Percentiles rank a stretch among this genome's conserved stretches.
phyloP scores from a whole-genome alignment of 2,113 vertebrate species.

The Serilophus lunatus region DNA sequence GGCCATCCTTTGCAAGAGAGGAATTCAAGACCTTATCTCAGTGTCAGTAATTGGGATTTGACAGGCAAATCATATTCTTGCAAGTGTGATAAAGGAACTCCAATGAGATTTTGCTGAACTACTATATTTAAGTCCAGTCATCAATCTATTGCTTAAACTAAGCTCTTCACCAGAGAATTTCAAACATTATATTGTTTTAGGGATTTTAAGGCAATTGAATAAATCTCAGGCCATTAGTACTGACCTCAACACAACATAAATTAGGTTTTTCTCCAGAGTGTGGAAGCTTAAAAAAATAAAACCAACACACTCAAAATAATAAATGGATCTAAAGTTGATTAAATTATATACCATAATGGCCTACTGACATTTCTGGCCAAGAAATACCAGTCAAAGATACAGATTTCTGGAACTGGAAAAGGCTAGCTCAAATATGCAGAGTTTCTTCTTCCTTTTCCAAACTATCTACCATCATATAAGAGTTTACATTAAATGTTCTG shows the following conservation, averaged over 20 bases:
- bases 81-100: background rate
- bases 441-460: background rate
- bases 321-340: background rate
- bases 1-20: background rate
- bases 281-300: background rate
- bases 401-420: background rate
- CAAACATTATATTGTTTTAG: background rate
- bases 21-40: background rate
- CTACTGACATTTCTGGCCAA: background rate
- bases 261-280: background rate
- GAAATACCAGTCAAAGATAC: background rate
- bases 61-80: background rate
- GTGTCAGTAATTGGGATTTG: background rate
- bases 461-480: background rate
- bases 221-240: background rate
- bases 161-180: background rate
- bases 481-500: background rate
- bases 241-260: background rate
- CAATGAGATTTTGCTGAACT: background rate
- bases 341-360: background rate
- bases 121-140: background rate
- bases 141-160: background rate
- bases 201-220: background rate
- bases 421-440: background rate
- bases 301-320: background rate